Percentiles rank a stretch among this genome's conserved stretches.
phyloP scores from a whole-genome alignment of 2,113 vertebrate genomes.

The Muntiacus muntjak region DNA sequence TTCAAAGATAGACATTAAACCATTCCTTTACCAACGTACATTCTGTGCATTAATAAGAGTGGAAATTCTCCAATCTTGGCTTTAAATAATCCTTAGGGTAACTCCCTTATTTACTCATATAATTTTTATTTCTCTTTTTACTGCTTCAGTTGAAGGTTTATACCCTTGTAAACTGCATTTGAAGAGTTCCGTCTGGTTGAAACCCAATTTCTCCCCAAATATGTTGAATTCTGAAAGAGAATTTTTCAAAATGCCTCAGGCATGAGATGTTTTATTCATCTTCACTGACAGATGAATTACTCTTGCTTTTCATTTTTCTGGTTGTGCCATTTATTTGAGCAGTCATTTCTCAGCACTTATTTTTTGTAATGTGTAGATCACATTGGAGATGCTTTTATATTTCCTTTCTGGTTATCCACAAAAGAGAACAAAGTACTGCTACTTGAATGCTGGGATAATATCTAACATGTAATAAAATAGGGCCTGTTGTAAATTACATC shows the following conservation, averaged over 20 bases:
- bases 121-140: conserved; percentile 33
- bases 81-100: not conserved
- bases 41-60: not conserved
- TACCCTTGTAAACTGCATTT: not conserved
- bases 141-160: not conserved
- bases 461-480: conserved; percentile 17
- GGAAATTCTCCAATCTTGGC: not conserved
- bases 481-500: not conserved
- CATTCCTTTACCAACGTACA: not conserved
- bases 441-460: not conserved
- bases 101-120: not conserved
- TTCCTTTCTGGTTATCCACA: conserved; percentile 33
- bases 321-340: conserved; percentile 23
- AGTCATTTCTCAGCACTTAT: not conserved
- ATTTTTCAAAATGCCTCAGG: not conserved
- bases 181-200: conserved; percentile 34
- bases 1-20: not conserved
- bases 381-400: not conserved
- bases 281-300: not conserved
- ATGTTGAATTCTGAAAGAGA: not conserved
- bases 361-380: not conserved
- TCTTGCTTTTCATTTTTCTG: not conserved
- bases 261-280: not conserved
- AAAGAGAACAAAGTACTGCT: conserved; percentile 33
- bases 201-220: not conserved